These are phyloP conservation scores for Myotis vivesi DNA, from an alignment of 2,797 vertebrate genomes.

Conservation along the genomic window DNA sequence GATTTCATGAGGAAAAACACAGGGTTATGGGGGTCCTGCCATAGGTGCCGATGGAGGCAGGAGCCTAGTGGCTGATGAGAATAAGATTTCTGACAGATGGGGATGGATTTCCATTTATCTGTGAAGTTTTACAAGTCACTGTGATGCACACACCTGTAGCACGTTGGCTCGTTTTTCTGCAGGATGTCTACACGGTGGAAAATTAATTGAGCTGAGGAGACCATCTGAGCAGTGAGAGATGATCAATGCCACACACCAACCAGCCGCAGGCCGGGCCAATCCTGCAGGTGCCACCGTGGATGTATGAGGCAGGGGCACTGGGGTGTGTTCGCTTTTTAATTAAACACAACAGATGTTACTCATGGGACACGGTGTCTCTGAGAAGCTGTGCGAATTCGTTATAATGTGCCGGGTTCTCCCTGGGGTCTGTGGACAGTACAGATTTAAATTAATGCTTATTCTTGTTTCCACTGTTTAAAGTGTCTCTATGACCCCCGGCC, in stretches of 20 bases:
- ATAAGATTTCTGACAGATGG: background rate
- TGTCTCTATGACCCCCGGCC: background rate
- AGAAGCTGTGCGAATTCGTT: background rate
- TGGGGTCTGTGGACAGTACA: too few relatives aligned
- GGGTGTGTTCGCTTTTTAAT: background rate
- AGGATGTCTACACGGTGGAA: background rate
- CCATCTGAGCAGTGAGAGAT: background rate
- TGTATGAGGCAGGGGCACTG: too few relatives aligned
- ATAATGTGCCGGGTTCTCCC: background rate
- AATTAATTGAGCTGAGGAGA: background rate
- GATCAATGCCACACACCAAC: background rate
- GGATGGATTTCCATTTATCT: background rate
- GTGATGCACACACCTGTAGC: background rate
- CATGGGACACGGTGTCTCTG: background rate
- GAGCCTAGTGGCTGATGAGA: background rate
- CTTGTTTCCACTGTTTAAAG: background rate
- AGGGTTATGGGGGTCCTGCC: constrained; percentile 31
- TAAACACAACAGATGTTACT: background rate
- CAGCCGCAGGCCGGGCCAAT: background rate
- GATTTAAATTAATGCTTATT: too few relatives aligned
- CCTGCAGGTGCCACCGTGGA: background rate
- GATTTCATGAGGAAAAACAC: constrained; percentile 35
- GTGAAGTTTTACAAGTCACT: background rate
- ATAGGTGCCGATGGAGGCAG: constrained; percentile 14
- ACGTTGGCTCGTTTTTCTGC: background rate